Percentiles rank a stretch among this genome's conserved stretches.
Conservation (phyloP, 2,797 vertebrate genomes). For the Cephalopachus bancanus region DNA sequence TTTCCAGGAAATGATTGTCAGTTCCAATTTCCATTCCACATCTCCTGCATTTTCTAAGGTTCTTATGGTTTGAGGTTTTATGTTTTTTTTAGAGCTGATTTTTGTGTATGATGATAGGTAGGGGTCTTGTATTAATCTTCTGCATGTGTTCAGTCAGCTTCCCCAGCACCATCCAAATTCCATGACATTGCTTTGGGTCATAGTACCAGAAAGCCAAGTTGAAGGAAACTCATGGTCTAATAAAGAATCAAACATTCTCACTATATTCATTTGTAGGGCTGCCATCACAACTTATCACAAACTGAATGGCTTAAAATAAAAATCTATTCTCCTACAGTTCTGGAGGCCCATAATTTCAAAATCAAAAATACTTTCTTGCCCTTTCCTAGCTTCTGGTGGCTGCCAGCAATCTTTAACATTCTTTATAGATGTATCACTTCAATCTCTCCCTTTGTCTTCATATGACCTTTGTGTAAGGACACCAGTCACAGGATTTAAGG, state of each 20-base stretch:
- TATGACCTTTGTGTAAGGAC: neutral
- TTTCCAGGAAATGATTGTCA: too few species aligned
- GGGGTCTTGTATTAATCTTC: too few species aligned
- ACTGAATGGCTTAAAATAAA: neutral
- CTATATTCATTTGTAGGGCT: neutral
- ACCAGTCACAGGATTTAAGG: neutral
- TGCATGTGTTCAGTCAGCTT: too few species aligned
- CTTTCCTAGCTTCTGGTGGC: neutral
- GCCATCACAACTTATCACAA: neutral
- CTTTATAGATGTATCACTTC: neutral
- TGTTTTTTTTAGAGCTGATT: too few species aligned
- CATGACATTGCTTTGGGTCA: neutral
- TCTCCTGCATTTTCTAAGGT: too few species aligned
- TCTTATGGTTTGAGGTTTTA: too few species aligned
- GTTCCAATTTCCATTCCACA: too few species aligned
- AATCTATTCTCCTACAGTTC: neutral
- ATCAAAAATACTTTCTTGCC: neutral
- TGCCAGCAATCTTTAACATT: neutral
- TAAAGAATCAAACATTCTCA: neutral
- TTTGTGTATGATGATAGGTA: too few species aligned
- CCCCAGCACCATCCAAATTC: too few species aligned
- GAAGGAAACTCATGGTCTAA: neutral
- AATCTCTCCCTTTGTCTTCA: neutral
- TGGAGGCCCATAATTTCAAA: constrained; percentile 1
- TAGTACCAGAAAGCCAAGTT: neutral